These are phyloP conservation scores for Ursus arctos DNA, from an alignment of 2,113 vertebrate species.

Conservation along the genomic window DNA sequence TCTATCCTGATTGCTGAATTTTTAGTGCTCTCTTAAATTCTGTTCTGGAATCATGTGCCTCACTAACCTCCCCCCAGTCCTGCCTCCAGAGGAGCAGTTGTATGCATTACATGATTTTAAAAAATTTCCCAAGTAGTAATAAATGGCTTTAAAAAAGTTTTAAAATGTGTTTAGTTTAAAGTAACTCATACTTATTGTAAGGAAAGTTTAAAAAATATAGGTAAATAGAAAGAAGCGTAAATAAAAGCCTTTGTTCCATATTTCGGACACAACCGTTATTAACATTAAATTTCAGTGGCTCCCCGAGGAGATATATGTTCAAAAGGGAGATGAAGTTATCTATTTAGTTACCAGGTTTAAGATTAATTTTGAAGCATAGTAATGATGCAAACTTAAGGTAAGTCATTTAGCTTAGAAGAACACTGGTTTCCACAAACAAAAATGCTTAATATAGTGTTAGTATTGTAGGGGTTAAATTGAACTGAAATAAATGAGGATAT, in stretches of 20 bases:
- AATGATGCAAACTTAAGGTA: background rate
- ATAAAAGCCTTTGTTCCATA: background rate
- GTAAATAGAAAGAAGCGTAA: conserved; percentile 25
- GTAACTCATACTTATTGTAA: conserved; percentile 9
- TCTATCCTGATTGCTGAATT: background rate
- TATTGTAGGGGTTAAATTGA: background rate
- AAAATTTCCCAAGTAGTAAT: background rate
- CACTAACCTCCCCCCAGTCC: background rate
- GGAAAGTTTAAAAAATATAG: background rate
- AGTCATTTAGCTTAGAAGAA: background rate
- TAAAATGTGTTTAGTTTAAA: conserved; percentile 13
- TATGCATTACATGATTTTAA: background rate
- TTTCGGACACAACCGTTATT: background rate
- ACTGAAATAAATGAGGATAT: background rate
- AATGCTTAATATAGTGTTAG: background rate
- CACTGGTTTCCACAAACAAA: background rate
- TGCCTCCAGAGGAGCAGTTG: background rate
- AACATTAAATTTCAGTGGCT: background rate
- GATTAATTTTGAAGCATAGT: background rate
- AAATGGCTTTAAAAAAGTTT: conserved; percentile 22
- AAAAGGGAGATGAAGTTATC: conserved; percentile 35
- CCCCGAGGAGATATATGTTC: background rate
- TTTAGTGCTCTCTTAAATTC: background rate
- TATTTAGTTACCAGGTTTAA: conserved; percentile 34
- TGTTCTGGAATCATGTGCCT: background rate